Evolutionary conservation across 2,888 invertebrate species (phyloP).

Genomic region (Gisinianus flammeolus): DNA sequence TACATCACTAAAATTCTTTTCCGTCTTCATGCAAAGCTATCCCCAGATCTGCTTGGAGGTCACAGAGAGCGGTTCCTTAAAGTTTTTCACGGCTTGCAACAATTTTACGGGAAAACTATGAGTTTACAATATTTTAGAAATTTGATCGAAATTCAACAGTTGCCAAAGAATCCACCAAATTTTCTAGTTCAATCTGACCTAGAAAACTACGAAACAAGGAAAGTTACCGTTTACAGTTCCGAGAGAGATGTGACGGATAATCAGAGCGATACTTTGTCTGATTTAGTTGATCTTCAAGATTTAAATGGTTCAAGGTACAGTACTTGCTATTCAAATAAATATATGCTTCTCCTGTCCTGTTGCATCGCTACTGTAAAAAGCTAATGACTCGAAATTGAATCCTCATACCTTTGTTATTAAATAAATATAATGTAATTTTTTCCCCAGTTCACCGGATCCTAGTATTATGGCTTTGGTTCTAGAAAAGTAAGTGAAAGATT

Average conservation of each 20-base stretch:
- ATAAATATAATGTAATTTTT: too few species aligned
- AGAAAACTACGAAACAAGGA: constrained; percentile 91
- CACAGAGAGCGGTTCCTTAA: constrained; percentile 88
- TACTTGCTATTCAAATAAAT: too few species aligned
- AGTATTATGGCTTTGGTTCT: constrained; percentile 50
- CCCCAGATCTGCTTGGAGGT: constrained; percentile 87
- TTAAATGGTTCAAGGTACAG: constrained; percentile 64
- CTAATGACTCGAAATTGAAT: too few species aligned
- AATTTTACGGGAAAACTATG: constrained; percentile 90
- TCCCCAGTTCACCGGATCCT: constrained; percentile 55
- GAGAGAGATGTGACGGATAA: constrained; percentile 64
- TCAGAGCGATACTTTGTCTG: constrained; percentile 61
- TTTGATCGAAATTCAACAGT: constrained; percentile 86
- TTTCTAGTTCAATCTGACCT: constrained; percentile 92
- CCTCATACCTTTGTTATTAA: too few species aligned
- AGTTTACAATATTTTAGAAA: constrained; percentile 97
- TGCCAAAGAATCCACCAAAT: constrained; percentile 92
- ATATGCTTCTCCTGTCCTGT: too few species aligned
- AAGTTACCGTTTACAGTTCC: constrained; percentile 79
- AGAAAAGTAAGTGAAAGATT: constrained; percentile 43
- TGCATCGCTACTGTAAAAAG: too few species aligned
- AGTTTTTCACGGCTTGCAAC: constrained; percentile 84
- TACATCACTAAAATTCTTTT: constrained; percentile 95
- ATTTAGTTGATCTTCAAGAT: constrained; percentile 60
- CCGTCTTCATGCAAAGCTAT: constrained; percentile 86